phyloP scores from a whole-genome alignment of 1,140 invertebrate species.

The Bombus turneri region DNA sequence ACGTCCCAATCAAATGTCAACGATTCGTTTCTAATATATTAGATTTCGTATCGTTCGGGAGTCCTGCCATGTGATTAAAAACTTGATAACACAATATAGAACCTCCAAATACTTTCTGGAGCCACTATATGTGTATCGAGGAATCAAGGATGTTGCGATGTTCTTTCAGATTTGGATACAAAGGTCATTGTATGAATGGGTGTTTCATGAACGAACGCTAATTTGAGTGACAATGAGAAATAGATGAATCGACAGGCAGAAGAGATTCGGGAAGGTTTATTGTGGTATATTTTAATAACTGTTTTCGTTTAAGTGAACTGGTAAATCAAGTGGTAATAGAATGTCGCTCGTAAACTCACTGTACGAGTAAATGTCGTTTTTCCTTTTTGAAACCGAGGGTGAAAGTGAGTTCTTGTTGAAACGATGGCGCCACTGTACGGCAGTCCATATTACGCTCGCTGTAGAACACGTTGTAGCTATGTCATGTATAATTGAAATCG shows the following conservation, averaged over 20 bases:
- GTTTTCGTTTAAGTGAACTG: background rate
- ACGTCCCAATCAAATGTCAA: too few species aligned
- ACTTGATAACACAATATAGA: too few species aligned
- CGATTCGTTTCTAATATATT: too few species aligned
- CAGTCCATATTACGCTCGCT: background rate
- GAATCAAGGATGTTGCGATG: too few species aligned
- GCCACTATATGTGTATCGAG: background rate
- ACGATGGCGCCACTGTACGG: constrained; percentile 60
- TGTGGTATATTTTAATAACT: background rate
- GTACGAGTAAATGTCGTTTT: background rate
- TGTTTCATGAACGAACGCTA: background rate
- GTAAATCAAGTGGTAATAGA: background rate
- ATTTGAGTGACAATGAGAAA: background rate
- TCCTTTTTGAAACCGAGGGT: constrained; percentile 9
- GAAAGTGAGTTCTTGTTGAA: constrained; percentile 21
- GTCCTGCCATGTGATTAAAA: too few species aligned
- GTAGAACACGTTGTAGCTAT: constrained; percentile 12
- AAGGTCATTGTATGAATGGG: background rate
- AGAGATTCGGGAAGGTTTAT: background rate
- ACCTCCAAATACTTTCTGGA: background rate
- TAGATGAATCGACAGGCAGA: background rate
- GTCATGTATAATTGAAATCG: constrained; percentile 27
- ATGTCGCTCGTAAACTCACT: background rate
- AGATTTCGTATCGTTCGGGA: too few species aligned
- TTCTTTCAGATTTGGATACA: background rate